These are phyloP conservation scores for Lumbricus terrestris DNA, from an alignment of 2,888 invertebrate species.

Conservation along the genomic window DNA sequence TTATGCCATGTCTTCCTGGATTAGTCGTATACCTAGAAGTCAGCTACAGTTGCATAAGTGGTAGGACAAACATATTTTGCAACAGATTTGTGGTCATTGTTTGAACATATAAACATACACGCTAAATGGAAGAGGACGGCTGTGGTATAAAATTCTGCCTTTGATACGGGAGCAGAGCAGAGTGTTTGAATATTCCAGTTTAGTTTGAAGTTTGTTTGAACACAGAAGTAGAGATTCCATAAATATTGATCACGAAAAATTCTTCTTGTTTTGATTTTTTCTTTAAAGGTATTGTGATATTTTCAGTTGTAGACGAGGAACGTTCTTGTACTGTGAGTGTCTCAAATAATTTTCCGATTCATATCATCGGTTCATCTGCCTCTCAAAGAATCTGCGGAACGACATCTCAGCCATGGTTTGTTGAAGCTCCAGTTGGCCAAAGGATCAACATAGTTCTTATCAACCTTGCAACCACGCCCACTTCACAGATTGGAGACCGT, in stretches of 20 bases:
- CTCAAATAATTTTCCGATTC: not conserved
- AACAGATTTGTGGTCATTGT: not conserved
- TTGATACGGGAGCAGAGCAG: not conserved
- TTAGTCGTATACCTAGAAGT: constrained; percentile 22
- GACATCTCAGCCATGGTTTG: constrained; percentile 12
- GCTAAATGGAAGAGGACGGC: not conserved
- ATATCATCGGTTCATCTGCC: not conserved
- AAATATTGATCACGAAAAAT: not conserved
- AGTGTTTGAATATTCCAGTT: no score
- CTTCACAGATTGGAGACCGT: not conserved
- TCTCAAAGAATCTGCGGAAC: constrained; percentile 17
- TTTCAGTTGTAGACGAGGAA: not conserved
- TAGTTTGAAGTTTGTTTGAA: no score
- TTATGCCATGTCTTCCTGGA: constrained; percentile 4
- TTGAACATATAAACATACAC: no score
- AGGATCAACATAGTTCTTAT: not conserved
- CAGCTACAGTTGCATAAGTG: constrained; percentile 11
- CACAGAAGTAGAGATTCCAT: no score
- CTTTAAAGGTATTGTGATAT: not conserved
- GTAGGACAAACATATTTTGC: not conserved
- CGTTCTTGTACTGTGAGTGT: not conserved
- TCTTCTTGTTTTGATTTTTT: not conserved
- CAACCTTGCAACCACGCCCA: not conserved
- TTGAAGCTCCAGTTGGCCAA: constrained; percentile 19
- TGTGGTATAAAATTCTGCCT: not conserved